A percentile compares a stretch with the other conserved stretches of the same genome.
Evolutionary conservation across 2,113 vertebrate species (phyloP).

Genomic region (Prionailurus bengalensis): DNA sequence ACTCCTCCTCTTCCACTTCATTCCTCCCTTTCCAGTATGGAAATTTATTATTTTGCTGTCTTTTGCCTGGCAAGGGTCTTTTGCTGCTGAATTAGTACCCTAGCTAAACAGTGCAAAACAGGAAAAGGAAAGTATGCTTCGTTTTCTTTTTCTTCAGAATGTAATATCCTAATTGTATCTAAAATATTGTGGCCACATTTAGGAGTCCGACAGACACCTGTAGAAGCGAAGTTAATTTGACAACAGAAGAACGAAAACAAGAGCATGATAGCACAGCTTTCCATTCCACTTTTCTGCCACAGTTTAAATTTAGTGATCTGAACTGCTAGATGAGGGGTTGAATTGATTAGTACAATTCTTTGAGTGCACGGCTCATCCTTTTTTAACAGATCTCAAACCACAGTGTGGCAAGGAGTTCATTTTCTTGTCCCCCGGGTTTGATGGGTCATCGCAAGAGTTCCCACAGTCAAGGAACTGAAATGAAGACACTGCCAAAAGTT

Average conservation of each 20-base stretch:
- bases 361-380: not conserved
- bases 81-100: not conserved
- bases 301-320: not conserved
- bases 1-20: not conserved
- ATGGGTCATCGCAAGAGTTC: not conserved
- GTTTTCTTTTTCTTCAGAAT: not conserved
- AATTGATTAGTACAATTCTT: not conserved
- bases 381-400: not conserved
- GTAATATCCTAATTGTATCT: constrained; percentile 26
- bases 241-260: not conserved
- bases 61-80: constrained; percentile 26
- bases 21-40: not conserved
- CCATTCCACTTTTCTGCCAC: not conserved
- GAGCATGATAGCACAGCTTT: not conserved
- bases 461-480: not conserved
- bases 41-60: not conserved
- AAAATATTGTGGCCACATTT: constrained; percentile 1
- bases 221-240: constrained; percentile 15
- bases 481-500: not conserved
- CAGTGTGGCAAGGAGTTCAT: not conserved
- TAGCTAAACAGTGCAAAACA: not conserved
- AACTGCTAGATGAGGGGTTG: not conserved
- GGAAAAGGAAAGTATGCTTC: not conserved
- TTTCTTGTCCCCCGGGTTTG: not conserved
- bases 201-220: constrained; percentile 2